Conservation (phyloP, 2,113 vertebrate genomes). For the Dromiciops gliroides region DNA sequence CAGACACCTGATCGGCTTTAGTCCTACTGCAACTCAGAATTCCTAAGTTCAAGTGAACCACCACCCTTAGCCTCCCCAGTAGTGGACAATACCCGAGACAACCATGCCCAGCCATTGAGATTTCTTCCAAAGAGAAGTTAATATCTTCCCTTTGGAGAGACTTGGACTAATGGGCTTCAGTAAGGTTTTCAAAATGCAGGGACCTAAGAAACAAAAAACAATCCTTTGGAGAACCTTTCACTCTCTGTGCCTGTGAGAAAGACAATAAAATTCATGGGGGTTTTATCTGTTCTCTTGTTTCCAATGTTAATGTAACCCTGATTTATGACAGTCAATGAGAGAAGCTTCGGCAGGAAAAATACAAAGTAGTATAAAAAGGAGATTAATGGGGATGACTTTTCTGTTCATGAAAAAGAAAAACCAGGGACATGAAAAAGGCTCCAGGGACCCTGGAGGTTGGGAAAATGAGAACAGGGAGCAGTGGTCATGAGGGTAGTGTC, state of each 20-base stretch:
- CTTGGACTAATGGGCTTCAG: background rate
- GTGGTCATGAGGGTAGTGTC: background rate
- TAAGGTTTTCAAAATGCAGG: background rate
- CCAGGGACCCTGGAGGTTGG: background rate
- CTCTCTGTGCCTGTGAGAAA: background rate
- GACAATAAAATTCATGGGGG: background rate
- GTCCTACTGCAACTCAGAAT: background rate
- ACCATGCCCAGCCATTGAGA: background rate
- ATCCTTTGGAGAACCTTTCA: background rate
- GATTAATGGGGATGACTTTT: background rate
- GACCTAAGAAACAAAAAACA: background rate
- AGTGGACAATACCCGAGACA: background rate
- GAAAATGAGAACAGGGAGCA: background rate
- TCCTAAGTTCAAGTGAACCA: background rate
- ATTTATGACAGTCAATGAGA: background rate
- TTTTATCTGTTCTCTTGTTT: background rate
- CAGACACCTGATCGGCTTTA: background rate
- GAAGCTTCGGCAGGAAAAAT: background rate
- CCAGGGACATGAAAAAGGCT: background rate
- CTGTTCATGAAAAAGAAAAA: background rate
- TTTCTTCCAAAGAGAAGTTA: background rate
- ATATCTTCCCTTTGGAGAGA: background rate
- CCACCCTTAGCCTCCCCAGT: background rate
- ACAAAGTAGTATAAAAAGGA: background rate
- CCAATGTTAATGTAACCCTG: background rate